Conservation (phyloP, 2,113 vertebrate genomes). For the Serinus canaria region DNA sequence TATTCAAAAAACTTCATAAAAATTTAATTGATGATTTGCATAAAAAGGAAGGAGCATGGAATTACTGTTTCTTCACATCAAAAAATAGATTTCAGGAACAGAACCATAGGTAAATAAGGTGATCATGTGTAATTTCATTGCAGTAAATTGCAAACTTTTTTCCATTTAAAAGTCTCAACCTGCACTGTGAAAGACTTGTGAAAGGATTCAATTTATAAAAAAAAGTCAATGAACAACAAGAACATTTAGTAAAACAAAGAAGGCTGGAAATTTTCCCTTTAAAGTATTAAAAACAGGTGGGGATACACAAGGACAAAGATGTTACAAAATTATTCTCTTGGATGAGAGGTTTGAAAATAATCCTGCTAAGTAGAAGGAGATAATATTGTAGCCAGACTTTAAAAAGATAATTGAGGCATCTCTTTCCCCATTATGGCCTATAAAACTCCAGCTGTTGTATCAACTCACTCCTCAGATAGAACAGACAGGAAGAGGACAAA, state of each 20-base stretch:
- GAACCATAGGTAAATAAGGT: not conserved
- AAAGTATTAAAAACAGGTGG: not conserved
- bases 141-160: not conserved
- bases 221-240: not conserved
- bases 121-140: not conserved
- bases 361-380: not conserved
- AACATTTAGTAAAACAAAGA: not conserved
- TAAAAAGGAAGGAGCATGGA: not conserved
- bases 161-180: not conserved
- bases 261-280: not conserved
- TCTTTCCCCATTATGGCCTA: not conserved
- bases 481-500: not conserved
- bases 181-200: not conserved
- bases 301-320: not conserved
- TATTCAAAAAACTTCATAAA: not conserved
- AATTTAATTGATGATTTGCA: not conserved
- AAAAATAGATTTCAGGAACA: not conserved
- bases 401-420: not conserved
- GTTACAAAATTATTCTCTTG: not conserved
- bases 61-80: not conserved
- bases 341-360: not conserved
- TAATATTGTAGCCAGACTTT: not conserved
- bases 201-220: not conserved
- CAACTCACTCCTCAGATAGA: not conserved
- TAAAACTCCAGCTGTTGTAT: conserved; percentile 24